These are phyloP conservation scores for Arion vulgaris DNA, from an alignment of 1,140 invertebrate species.

Conservation along the genomic window DNA sequence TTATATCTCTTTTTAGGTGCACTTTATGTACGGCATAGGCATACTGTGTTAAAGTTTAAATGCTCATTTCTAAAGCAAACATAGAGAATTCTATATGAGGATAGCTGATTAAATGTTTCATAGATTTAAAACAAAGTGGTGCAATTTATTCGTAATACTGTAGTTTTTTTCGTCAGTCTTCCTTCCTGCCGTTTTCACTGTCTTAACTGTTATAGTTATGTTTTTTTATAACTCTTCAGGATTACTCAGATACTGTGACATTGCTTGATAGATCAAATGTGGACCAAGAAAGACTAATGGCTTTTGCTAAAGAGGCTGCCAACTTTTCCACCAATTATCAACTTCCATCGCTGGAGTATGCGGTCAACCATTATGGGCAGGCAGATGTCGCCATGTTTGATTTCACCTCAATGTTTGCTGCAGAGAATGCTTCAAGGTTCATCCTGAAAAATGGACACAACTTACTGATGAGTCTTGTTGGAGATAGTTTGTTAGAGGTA, in stretches of 20 bases:
- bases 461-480: constrained; percentile 90
- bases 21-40: no score
- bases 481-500: constrained; percentile 95
- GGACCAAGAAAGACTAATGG: constrained; percentile 82
- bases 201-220: background rate
- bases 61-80: no score
- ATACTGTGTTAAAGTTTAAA: no score
- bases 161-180: no score
- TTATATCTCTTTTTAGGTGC: no score
- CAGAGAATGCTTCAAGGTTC: constrained; percentile 91
- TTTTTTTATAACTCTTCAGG: constrained; percentile 75
- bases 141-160: no score
- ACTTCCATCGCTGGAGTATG: constrained; percentile 92
- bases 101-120: no score
- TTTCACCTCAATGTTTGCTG: constrained; percentile 98
- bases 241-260: constrained; percentile 90
- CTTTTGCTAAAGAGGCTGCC: constrained; percentile 96
- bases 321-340: constrained; percentile 95
- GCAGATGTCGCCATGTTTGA: constrained; percentile 99
- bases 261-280: constrained; percentile 92
- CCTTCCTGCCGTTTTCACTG: no score
- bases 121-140: no score
- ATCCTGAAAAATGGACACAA: constrained; percentile 84
- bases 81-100: no score
- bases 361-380: constrained; percentile 97